phyloP scores from a whole-genome alignment of 2,888 invertebrate species.

The Subacronicta megacephala region DNA sequence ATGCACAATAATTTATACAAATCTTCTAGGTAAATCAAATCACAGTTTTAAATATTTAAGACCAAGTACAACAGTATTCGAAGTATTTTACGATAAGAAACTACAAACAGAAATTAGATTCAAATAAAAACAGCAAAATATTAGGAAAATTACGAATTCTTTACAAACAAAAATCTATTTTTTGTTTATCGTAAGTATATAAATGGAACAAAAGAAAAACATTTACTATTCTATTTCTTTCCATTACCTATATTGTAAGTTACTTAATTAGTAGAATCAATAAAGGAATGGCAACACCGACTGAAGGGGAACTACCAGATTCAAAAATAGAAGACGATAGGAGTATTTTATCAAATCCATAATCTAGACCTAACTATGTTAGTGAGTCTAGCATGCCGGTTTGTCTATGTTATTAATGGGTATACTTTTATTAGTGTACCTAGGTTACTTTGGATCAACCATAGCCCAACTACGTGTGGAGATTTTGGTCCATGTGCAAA shows the following conservation, averaged over 20 bases:
- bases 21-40: no score
- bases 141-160: not conserved
- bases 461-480: slow-evolving; percentile 80
- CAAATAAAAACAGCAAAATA: not conserved
- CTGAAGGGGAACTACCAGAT: slow-evolving; percentile 72
- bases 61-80: not conserved
- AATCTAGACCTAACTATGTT: slow-evolving; percentile 76
- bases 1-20: no score
- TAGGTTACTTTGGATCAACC: slow-evolving; percentile 74
- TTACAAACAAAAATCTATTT: slow-evolving; percentile 2
- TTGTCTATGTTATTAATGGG: slow-evolving; percentile 67
- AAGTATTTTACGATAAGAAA: not conserved
- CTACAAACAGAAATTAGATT: not conserved
- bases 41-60: not conserved
- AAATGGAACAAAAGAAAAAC: not conserved
- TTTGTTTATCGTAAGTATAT: no score
- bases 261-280: slow-evolving; percentile 53
- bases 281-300: slow-evolving; percentile 76
- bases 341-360: slow-evolving; percentile 57
- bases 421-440: slow-evolving; percentile 62
- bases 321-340: slow-evolving; percentile 60
- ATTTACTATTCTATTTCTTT: not conserved
- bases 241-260: slow-evolving; percentile 10
- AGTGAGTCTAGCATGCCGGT: slow-evolving; percentile 86
- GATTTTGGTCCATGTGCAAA: slow-evolving; percentile 70